Evolutionary conservation across 1,140 invertebrate species (phyloP).

Genomic region (Caenorhabditis briggsae): DNA sequence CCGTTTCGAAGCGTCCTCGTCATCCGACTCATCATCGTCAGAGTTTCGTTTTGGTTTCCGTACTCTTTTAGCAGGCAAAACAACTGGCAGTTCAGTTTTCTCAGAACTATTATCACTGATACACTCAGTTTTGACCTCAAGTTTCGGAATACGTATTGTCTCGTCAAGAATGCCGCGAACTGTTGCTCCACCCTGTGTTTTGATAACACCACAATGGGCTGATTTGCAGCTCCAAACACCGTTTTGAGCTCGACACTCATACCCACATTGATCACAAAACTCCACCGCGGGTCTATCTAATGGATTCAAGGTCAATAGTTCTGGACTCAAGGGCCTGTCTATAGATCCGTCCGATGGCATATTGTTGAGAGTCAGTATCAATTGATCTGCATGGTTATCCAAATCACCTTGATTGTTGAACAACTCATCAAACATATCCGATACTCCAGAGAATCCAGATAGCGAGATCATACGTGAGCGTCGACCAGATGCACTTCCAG

Average conservation of each 20-base stretch:
- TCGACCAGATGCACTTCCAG: slow-evolving; percentile 35
- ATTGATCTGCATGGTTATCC: slow-evolving; percentile 35
- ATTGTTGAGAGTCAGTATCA: slow-evolving; percentile 44
- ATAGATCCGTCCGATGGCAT: slow-evolving; percentile 54
- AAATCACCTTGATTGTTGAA: slow-evolving; percentile 40
- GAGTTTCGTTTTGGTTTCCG: slow-evolving; percentile 33
- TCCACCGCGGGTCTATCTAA: slow-evolving; percentile 3
- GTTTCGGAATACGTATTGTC: background rate
- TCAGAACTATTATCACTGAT: slow-evolving; percentile 43
- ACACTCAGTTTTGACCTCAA: slow-evolving; percentile 17
- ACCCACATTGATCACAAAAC: slow-evolving; percentile 52
- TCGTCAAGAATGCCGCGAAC: slow-evolving; percentile 9
- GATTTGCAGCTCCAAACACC: slow-evolving; percentile 46
- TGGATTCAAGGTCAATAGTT: slow-evolving; percentile 18
- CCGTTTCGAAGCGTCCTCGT: slow-evolving; percentile 31
- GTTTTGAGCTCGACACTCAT: slow-evolving; percentile 28
- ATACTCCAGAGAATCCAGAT: slow-evolving; percentile 61
- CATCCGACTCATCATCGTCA: slow-evolving; percentile 40
- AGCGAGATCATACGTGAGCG: slow-evolving; percentile 17
- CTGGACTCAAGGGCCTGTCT: slow-evolving; percentile 20
- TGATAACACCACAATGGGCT: slow-evolving; percentile 26
- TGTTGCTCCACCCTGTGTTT: background rate
- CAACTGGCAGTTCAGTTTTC: background rate
- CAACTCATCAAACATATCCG: slow-evolving; percentile 57
- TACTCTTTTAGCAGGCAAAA: slow-evolving; percentile 1